Base-by-base conservation (phyloP, 2,888 invertebrate species). In the Oxytorus armatus region DNA sequence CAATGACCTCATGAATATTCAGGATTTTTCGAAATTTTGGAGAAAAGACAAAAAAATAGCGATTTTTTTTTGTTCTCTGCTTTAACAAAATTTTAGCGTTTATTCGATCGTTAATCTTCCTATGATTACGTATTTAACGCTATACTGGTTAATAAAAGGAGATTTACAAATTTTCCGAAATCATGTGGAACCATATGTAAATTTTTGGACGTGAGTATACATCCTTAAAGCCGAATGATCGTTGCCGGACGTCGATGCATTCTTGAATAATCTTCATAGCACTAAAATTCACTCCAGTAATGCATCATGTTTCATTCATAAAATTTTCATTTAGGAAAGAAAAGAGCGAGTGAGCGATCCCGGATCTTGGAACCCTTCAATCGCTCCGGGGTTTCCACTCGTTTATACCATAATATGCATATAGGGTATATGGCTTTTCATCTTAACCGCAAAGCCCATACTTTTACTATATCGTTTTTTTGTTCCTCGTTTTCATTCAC, bases 231-330 rank as follows among this genome's bases (percentile, higher is more conserved):
- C 14, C 18, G 25, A 77, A 23, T 44, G 55, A 74, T 51, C 63
- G 39, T 39, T 33, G 16, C 39, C 53, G 51, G 33, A 29, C 47
- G 29, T 72, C 0, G 44, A 73, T 72, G 66, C 42, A 42, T 79
- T 75, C 61, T 76, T 76, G 70, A 57, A 75, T 69, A 21, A 68
- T 63, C 29, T 10, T 49, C 57, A n/a, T 16, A 16, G 14, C 63
- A 51, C n/a, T 23, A 39, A 59, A 21, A 65, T 36, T 36, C 36
- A 68, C 66, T 61, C 53, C 3, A 29, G 47, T n/a, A 36, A 14
- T 42, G 79, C 72, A 61, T 55, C 66, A 53, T 21, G 70, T 76
- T 80, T 74, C 81, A 79, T 82, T 82, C 77, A 81, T 81, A 74
- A 77, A 75, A 73, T 78, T 81, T 59, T 69, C 83, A 59, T 78